Base-by-base conservation (phyloP, 2,888 invertebrate species). In the Campoplex nolae region DNA sequence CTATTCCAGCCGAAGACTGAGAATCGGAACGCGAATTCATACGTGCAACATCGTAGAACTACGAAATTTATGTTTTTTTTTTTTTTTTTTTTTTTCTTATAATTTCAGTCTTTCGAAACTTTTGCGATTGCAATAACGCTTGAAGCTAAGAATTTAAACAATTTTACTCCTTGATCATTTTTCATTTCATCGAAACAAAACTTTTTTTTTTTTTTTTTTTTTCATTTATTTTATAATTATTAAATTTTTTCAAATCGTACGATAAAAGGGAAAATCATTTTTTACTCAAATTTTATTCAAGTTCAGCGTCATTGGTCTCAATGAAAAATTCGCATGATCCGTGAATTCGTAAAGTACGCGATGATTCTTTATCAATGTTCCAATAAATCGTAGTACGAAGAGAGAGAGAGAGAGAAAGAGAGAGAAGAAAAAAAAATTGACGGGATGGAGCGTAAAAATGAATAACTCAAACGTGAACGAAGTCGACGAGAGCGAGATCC, bases 1-100 rank as follows among this genome's bases (percentile, higher is more conserved):
- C 71, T 62, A 62, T 51, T 71, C 80, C 35, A 58, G 48, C 23
- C 23, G 23, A 71, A 62, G 58, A 65, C 79, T 87, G 87, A 62
- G 87, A 87, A 87, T 87, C 79, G 87, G 87, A 85, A 87, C 87
- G 82, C 82, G 79, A 84, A 71, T 83, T 76, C 65, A 51, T 32
- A 70, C 78, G 58, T 56, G 13, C 35, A 68, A 76, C 73, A 79
- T 77, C 42, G 58, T 35, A 67, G 71, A 68, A 54, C 70, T 68
- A 83, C 62, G 68, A 83, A 65, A 74, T 62, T 58, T 32, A 23
- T 68, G 42, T 74, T 62, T 84, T 28, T 71, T 62, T 54, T 18
- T 51, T 70, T n/a, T n/a, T n/a, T n/a, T n/a, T 0, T 23, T 23
- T 23, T 23, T 23, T 23, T 23, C 23, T 23, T 23, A 23, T 23